phyloP scores from a whole-genome alignment of 2,797 vertebrate genomes.

The Harpagifer antarcticus region DNA sequence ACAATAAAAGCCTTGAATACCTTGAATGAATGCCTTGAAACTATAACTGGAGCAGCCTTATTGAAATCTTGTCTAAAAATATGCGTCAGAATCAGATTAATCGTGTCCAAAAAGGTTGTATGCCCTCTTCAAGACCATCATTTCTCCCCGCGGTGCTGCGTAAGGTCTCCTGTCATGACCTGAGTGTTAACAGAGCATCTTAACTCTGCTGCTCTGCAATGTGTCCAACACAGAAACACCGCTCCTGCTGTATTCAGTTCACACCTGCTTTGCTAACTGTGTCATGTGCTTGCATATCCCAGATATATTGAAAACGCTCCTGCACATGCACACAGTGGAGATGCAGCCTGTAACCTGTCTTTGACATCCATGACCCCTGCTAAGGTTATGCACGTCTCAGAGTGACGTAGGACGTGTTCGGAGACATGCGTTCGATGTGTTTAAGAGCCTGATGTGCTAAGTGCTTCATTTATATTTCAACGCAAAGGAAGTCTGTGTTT shows the following conservation, averaged over 20 bases:
- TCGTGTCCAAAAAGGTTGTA: conserved; percentile 38
- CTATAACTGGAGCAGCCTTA: not conserved
- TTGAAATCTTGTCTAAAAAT: conserved; percentile 40
- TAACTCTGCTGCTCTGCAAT: conserved; percentile 44
- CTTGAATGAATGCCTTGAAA: too few relatives aligned
- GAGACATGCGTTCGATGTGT: conserved; percentile 39
- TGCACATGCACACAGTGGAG: not conserved
- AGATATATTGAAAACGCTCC: conserved; percentile 53
- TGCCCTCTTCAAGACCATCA: conserved; percentile 49
- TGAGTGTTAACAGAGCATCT: conserved; percentile 58
- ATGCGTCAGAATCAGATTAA: conserved; percentile 55
- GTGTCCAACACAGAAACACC: conserved; percentile 49
- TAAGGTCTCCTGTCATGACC: conserved; percentile 45
- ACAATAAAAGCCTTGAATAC: too few relatives aligned
- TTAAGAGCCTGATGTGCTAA: conserved; percentile 53
- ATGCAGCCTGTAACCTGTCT: conserved; percentile 26
- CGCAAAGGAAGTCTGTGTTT: conserved; percentile 42
- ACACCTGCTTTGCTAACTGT: conserved; percentile 71
- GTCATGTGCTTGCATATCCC: conserved; percentile 42
- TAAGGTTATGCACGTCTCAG: conserved; percentile 43
- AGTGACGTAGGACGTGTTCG: conserved; percentile 7
- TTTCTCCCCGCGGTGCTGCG: conserved; percentile 14
- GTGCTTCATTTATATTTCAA: conserved; percentile 70
- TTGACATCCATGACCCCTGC: conserved; percentile 41
- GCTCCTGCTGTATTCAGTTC: conserved; percentile 59